These are phyloP conservation scores for Cherax quadricarinatus DNA, from an alignment of 1,140 invertebrate genomes.

Conservation along the genomic window DNA sequence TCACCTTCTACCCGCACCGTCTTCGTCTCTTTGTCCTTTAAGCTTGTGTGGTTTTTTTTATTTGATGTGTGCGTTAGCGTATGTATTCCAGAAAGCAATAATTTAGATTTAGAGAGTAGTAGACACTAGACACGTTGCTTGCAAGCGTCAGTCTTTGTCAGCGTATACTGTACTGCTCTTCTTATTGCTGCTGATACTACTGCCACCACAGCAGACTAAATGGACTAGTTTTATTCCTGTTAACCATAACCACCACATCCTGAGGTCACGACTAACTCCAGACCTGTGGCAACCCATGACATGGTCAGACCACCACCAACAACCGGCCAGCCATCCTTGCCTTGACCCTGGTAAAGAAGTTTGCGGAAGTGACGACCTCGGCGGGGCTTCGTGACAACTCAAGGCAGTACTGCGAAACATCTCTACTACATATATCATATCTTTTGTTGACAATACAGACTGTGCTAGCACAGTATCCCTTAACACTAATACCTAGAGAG, in stretches of 20 bases:
- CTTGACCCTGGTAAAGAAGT: background rate
- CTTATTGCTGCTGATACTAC: background rate
- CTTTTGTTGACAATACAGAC: no score
- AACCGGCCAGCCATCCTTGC: background rate
- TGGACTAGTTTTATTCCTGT: background rate
- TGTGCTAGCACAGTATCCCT: background rate
- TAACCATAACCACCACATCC: background rate
- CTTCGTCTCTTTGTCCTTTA: background rate
- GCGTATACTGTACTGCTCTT: no score
- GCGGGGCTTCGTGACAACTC: slow-evolving; percentile 45
- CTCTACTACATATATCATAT: no score
- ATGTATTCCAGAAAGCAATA: slow-evolving; percentile 1
- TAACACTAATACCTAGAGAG: background rate
- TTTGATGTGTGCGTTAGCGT: background rate
- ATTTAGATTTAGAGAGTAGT: background rate
- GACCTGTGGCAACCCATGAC: background rate
- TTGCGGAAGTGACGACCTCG: slow-evolving; percentile 51
- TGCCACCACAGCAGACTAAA: background rate
- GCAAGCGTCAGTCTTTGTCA: background rate
- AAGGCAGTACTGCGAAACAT: background rate
- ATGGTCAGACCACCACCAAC: background rate
- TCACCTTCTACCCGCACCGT: background rate
- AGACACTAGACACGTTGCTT: background rate
- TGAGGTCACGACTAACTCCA: background rate
- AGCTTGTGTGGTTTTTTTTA: slow-evolving; percentile 5